These are phyloP conservation scores for Oncorhynchus kisutch DNA, from an alignment of 2,113 vertebrate genomes.

Conservation along the genomic window DNA sequence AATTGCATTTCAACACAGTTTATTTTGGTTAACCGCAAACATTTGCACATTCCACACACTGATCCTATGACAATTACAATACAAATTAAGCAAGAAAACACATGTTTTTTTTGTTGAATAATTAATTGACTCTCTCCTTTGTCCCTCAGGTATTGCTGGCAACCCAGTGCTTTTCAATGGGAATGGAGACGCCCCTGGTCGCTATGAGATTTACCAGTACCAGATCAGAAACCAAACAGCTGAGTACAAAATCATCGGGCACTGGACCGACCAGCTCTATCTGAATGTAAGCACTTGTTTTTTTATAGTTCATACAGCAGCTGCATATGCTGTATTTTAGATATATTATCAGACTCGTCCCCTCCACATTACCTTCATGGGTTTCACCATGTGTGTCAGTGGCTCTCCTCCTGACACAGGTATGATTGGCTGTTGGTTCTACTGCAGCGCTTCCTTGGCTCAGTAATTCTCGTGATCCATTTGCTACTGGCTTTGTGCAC, in stretches of 20 bases:
- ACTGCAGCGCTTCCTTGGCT: constrained; percentile 8
- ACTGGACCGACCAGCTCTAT: constrained; percentile 92
- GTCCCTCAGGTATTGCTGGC: constrained; percentile 86
- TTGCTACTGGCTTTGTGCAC: constrained; percentile 29
- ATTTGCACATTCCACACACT: too few relatives aligned
- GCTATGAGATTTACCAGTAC: constrained; percentile 94
- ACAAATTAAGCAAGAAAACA: too few relatives aligned
- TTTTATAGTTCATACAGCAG: background rate
- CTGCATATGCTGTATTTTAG: too few relatives aligned
- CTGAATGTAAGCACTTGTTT: constrained; percentile 80
- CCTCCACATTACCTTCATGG: background rate
- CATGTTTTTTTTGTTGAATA: too few relatives aligned
- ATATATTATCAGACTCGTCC: constrained; percentile 28
- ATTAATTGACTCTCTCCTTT: constrained; percentile 6
- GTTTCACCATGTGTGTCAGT: background rate
- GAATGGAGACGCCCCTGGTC: constrained; percentile 84
- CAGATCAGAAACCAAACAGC: constrained; percentile 87
- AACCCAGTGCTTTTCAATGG: constrained; percentile 96
- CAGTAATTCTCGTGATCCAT: constrained; percentile 37
- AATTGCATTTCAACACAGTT: too few relatives aligned
- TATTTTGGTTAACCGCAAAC: too few relatives aligned
- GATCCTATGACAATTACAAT: too few relatives aligned
- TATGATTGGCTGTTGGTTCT: background rate
- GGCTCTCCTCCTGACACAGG: background rate
- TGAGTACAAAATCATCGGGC: constrained; percentile 92